These are phyloP conservation scores for Cyanoramphus novaezelandiae DNA, from an alignment of 2,113 vertebrate genomes.

Conservation along the genomic window DNA sequence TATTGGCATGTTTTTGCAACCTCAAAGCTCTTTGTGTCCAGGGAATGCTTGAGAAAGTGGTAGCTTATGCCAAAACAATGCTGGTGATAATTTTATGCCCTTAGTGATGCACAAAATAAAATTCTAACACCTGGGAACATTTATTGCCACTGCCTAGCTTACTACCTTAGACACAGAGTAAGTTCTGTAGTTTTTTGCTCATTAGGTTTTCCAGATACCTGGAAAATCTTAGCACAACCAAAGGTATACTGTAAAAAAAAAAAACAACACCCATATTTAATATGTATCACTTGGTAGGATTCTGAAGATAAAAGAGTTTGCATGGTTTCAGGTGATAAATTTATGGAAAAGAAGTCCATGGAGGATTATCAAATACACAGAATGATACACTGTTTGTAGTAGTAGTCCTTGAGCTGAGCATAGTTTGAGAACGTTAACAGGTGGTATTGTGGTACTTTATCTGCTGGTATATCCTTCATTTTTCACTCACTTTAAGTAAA, in stretches of 20 bases:
- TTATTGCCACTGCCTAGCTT: neutral
- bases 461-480: neutral
- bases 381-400: neutral
- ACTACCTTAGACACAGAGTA: neutral
- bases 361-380: neutral
- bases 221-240: neutral
- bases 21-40: neutral
- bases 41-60: neutral
- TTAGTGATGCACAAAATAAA: neutral
- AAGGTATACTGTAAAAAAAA: neutral
- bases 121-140: neutral
- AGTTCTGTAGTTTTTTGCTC: neutral
- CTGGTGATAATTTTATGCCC: neutral
- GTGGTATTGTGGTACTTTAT: neutral
- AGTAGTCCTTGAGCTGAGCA: neutral
- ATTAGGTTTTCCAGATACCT: neutral
- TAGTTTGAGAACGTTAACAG: neutral
- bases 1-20: fast-evolving
- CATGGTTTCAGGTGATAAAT: neutral
- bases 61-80: neutral
- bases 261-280: neutral
- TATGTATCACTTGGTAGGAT: fast-evolving
- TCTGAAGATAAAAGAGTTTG: neutral
- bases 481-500: neutral
- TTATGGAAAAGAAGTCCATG: neutral